Evolutionary conservation across 2,888 invertebrate species (phyloP).

Genomic region (Adelphocoris suturalis): DNA sequence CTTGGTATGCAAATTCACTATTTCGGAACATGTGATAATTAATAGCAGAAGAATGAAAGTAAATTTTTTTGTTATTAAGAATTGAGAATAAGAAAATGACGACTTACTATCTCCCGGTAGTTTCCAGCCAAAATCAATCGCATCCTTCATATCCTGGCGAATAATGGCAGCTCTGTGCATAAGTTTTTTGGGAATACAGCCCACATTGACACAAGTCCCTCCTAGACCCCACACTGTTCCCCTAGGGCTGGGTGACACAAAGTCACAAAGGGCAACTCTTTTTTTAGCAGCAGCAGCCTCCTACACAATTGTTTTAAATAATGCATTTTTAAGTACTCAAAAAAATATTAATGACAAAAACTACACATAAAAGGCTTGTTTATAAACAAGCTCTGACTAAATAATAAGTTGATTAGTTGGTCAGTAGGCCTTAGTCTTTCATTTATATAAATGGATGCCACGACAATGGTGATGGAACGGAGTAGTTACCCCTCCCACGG

Average conservation of each 20-base stretch:
- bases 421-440: no score
- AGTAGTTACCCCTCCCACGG: no score
- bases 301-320: constrained; percentile 78
- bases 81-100: background rate
- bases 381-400: background rate
- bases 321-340: no score
- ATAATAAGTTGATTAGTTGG: background rate
- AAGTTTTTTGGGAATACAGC: constrained; percentile 98
- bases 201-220: constrained; percentile 98
- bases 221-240: constrained; percentile 97
- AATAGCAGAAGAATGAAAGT: no score
- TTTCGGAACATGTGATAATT: no score
- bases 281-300: constrained; percentile 90
- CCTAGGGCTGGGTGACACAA: constrained; percentile 89
- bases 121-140: constrained; percentile 78
- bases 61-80: no score
- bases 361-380: background rate
- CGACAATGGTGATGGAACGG: no score
- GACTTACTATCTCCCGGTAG: constrained; percentile 53
- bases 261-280: constrained; percentile 92
- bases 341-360: background rate
- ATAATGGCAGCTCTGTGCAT: constrained; percentile 97
- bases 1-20: no score
- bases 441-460: no score
- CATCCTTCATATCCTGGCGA: constrained; percentile 78